Percentiles rank a stretch among this genome's conserved stretches.
These are phyloP conservation scores for Poecilia latipinna DNA, from an alignment of 2,113 vertebrate genomes.

Conservation along the genomic window DNA sequence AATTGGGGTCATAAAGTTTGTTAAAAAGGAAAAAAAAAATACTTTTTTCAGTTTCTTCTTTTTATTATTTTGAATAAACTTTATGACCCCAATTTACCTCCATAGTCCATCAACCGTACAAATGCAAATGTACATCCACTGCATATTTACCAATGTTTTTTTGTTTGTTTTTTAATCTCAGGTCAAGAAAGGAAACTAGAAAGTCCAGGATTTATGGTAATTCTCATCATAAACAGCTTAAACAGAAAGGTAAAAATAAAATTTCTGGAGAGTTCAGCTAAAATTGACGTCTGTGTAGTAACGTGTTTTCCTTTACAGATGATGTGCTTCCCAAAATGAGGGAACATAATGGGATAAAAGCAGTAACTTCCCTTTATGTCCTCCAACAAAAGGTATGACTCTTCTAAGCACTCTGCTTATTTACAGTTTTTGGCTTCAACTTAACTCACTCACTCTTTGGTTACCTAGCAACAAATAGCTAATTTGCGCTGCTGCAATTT, in stretches of 20 bases:
- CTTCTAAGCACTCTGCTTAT: not conserved
- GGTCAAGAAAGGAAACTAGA: constrained; percentile 33
- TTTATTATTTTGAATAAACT: no score
- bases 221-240: constrained; percentile 26
- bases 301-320: constrained; percentile 68
- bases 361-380: constrained; percentile 88
- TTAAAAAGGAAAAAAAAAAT: no score
- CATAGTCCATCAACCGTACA: not conserved
- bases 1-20: no score
- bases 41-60: no score
- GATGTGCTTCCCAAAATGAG: constrained; percentile 77
- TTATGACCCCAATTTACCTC: no score
- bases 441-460: no score
- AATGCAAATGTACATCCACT: not conserved
- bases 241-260: constrained; percentile 44
- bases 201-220: constrained; percentile 49
- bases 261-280: not conserved
- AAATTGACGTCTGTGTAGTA: not conserved
- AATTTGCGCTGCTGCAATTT: no score
- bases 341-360: constrained; percentile 85
- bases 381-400: constrained; percentile 90
- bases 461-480: no score
- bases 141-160: not conserved
- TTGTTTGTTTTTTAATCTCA: constrained; percentile 22
- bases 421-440: no score